Percentiles rank a stretch among this genome's conserved stretches.
These are phyloP conservation scores for Rhinogobio ventralis DNA, from an alignment of 2,797 vertebrate species.

Conservation along the genomic window DNA sequence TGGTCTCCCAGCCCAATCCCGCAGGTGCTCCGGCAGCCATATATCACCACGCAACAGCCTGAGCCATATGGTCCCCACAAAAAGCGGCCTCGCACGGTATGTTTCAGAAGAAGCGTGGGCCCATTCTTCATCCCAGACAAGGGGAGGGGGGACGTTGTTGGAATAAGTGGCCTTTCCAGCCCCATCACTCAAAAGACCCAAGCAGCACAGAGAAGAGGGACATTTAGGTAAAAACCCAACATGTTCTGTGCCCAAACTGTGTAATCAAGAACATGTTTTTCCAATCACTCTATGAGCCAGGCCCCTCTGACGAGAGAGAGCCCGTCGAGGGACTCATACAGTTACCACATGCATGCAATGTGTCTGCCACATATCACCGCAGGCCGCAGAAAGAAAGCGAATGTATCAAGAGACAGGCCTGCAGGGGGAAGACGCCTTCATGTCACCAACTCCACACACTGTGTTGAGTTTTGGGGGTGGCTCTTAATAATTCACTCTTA, in stretches of 20 bases:
- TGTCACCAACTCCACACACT: conserved; percentile 52
- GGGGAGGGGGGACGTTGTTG: conserved; percentile 30
- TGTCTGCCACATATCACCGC: conserved; percentile 62
- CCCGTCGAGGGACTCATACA: conserved; percentile 59
- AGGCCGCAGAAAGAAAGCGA: conserved; percentile 51
- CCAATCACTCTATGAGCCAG: conserved; percentile 67
- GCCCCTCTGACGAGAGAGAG: conserved; percentile 62
- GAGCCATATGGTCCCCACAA: conserved; percentile 60
- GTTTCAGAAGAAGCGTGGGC: conserved; percentile 33
- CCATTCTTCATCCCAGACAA: conserved; percentile 55
- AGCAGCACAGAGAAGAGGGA: conserved; percentile 13
- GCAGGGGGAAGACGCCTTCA: conserved; percentile 28
- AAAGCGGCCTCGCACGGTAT: conserved; percentile 45
- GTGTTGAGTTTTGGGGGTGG: conserved; percentile 40
- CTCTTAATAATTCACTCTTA: conserved; percentile 35
- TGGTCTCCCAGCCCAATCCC: conserved; percentile 59
- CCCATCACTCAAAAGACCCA: conserved; percentile 53
- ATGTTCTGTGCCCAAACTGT: conserved; percentile 49
- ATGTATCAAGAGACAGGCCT: conserved; percentile 44
- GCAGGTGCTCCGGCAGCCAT: conserved; percentile 71
- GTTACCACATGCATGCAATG: conserved; percentile 62
- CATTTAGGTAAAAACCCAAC: conserved; percentile 54
- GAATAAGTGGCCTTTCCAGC: conserved; percentile 51
- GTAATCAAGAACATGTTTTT: conserved; percentile 75
- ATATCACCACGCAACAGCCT: conserved; percentile 51